Evolutionary conservation across 2,888 invertebrate species (phyloP).

Genomic region (Pimpla rufipes): DNA sequence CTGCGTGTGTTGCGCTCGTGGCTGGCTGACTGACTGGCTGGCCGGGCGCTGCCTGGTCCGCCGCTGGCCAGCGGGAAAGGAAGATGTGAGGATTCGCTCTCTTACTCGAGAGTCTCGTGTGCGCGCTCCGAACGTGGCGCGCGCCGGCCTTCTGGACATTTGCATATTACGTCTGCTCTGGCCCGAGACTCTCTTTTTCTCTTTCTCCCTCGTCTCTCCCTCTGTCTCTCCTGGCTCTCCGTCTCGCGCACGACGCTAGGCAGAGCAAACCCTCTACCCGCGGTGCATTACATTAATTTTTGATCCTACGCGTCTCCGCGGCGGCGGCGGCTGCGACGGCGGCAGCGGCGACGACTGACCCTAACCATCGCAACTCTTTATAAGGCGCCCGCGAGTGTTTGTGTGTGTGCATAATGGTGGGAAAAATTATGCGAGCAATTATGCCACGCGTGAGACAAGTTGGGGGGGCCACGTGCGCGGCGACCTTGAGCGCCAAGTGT

Average conservation of each 20-base stretch:
- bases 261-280: slow-evolving; percentile 75
- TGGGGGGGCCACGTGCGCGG: slow-evolving; percentile 45
- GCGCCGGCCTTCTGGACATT: slow-evolving; percentile 78
- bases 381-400: background rate
- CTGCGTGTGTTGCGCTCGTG: slow-evolving; percentile 56
- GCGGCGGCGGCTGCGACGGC: too few species aligned
- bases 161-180: slow-evolving; percentile 83
- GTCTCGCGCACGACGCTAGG: slow-evolving; percentile 71
- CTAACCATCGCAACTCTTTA: slow-evolving; percentile 59
- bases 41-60: slow-evolving; percentile 9
- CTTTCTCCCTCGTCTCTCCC: slow-evolving; percentile 7
- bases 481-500: background rate
- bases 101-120: slow-evolving; percentile 42
- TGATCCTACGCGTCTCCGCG: slow-evolving; percentile 64
- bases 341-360: too few species aligned
- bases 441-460: slow-evolving; percentile 54
- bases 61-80: slow-evolving; percentile 58
- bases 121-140: slow-evolving; percentile 70
- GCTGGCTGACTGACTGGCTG: slow-evolving; percentile 61
- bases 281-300: slow-evolving; percentile 84
- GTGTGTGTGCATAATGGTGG: slow-evolving; percentile 3
- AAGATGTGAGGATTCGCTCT: slow-evolving; percentile 61
- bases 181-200: background rate
- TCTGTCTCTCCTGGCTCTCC: slow-evolving; percentile 16
- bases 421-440: slow-evolving; percentile 66